Evolutionary conservation across 2,797 vertebrate species (phyloP), one percentile per base, ranked within the genome.

Genomic region (Esox masquinongy): DNA sequence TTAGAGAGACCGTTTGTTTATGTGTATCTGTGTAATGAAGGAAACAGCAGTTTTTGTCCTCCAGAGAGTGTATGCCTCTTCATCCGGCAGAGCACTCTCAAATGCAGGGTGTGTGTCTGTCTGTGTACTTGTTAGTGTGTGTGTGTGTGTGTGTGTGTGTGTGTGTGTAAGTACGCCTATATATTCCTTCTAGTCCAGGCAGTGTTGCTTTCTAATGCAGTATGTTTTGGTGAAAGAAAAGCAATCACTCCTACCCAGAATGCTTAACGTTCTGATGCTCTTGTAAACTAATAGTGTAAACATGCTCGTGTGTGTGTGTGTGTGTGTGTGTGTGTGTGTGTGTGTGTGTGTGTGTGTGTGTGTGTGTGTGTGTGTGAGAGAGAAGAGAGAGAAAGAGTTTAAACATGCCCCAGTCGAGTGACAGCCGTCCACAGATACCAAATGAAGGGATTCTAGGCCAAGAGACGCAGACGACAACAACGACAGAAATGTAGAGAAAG

Each of bases 391-490:
- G 31, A 17, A 31, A 31, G 29, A 31, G 67, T 69, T 43, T 72
- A 56, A 59, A 72, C 71, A 39, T 16, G 71, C 19, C 17, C 7
- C 31, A 24, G 51, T 61, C 64, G 70, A 73, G 74, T 71, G 72
- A 51, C 59, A 70, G 73, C 53, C 22, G 61, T 69, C 66, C 19
- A 78, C 76, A 77, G 73, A 75, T 80, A 74, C 78, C 59, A 74
- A 79, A 82, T 79, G 72, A 76, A 77, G 77, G 77, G 51, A 73
- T 71, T 59, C 69, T 77, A 19, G 26, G 59, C 22, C 59, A 26
- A 50, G 43, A 53, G 67, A 69, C n/a, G 36, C 9, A 15, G 39
- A 43, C 36, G 5, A 4, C 68, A 69, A 22, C 14, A 69, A 49
- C 19, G 43, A 47, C 36, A 47, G 68, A 69, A 47, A 14, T 8